Conservation (phyloP, 1,140 invertebrate species). For the Riptortus pedestris region DNA sequence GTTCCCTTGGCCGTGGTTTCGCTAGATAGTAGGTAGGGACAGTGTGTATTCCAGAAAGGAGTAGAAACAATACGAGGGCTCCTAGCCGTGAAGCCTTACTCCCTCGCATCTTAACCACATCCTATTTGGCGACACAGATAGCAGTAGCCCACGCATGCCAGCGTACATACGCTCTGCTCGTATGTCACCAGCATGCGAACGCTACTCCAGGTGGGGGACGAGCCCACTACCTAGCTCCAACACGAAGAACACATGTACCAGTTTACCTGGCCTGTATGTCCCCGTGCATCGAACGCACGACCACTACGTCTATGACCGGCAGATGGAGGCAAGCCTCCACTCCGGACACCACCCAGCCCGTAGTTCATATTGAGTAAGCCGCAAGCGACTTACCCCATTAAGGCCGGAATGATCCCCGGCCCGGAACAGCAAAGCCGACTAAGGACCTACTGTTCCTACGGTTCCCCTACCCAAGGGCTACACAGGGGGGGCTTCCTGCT, state of each 20-base stretch:
- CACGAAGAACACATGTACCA: too few relatives aligned
- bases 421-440: too few relatives aligned
- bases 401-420: too few relatives aligned
- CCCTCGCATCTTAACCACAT: neutral
- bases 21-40: slow-evolving; percentile 46
- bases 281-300: too few relatives aligned
- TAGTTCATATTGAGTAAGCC: too few relatives aligned
- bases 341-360: too few relatives aligned
- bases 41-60: neutral
- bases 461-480: neutral
- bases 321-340: too few relatives aligned
- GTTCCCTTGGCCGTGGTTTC: slow-evolving; percentile 47
- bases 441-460: too few relatives aligned
- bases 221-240: neutral
- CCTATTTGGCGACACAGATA: neutral
- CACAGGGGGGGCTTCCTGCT: too few relatives aligned
- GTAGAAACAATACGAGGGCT: neutral
- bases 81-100: neutral
- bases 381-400: too few relatives aligned
- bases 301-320: too few relatives aligned
- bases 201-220: neutral
- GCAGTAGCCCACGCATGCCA: neutral
- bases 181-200: neutral
- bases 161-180: neutral
- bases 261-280: too few relatives aligned